Conservation (phyloP, 2,113 vertebrate species). For the Nothocercus nigrocapillus region DNA sequence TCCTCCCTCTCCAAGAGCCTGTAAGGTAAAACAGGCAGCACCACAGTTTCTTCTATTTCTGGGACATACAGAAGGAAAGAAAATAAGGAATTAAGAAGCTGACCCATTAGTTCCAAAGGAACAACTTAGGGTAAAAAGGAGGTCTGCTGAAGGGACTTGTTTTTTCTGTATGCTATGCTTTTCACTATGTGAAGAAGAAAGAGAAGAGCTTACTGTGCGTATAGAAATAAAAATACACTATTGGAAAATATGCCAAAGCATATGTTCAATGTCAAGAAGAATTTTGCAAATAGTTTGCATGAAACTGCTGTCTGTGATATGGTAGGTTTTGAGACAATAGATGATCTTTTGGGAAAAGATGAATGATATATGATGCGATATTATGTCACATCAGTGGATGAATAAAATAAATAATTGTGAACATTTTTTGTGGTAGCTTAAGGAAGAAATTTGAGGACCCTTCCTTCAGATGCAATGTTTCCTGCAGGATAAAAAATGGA, state of each 20-base stretch:
- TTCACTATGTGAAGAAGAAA: background rate
- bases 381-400: background rate
- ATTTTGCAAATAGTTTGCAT: background rate
- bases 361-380: background rate
- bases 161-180: background rate
- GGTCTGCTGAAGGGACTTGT: background rate
- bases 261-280: background rate
- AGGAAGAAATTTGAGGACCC: too few relatives aligned
- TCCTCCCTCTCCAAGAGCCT: background rate
- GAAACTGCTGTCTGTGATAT: background rate
- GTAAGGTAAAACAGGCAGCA: accelerated
- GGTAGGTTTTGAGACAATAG: background rate
- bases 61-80: background rate
- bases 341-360: background rate
- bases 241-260: background rate
- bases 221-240: background rate
- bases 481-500: too few relatives aligned
- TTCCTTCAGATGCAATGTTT: too few relatives aligned
- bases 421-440: background rate
- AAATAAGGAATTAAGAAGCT: background rate
- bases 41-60: background rate
- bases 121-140: background rate
- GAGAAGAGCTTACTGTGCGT: background rate
- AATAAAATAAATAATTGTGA: background rate
- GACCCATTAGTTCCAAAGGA: background rate